Conservation (phyloP, 2,888 invertebrate genomes). For the Agrilus mali region DNA sequence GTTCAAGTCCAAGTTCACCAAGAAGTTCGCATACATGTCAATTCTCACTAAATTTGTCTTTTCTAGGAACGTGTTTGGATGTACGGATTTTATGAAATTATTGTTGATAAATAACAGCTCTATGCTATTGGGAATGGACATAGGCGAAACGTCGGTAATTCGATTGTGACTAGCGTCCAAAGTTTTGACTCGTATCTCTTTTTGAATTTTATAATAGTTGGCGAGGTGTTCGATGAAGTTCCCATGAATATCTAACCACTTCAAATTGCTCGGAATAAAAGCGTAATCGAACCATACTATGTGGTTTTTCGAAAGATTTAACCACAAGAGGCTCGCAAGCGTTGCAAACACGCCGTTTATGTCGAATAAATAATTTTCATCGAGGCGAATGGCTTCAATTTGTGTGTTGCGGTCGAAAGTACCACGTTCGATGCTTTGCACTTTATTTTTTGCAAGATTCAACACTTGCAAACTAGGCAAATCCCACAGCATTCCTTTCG, state of each 20-base stretch:
- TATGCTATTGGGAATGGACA: constrained; percentile 79
- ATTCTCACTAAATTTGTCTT: constrained; percentile 75
- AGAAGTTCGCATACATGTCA: constrained; percentile 80
- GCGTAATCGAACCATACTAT: constrained; percentile 89
- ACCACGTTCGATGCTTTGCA: constrained; percentile 71
- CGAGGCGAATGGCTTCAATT: constrained; percentile 76
- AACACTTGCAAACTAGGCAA: constrained; percentile 72
- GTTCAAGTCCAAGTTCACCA: constrained; percentile 70
- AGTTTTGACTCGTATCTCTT: constrained; percentile 68
- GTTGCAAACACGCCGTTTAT: constrained; percentile 84
- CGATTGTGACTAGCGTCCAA: constrained; percentile 84
- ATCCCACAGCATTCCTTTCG: constrained; percentile 78
- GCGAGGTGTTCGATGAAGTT: constrained; percentile 79
- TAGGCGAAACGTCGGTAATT: constrained; percentile 67
- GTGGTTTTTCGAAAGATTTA: constrained; percentile 84
- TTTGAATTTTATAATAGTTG: constrained; percentile 78
- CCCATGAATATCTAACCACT: constrained; percentile 83
- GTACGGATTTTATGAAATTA: constrained; percentile 69
- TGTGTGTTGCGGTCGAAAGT: constrained; percentile 71
- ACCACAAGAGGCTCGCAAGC: constrained; percentile 70
- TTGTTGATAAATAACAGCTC: constrained; percentile 81
- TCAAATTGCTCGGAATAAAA: constrained; percentile 76
- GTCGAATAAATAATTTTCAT: constrained; percentile 78
- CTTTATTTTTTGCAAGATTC: constrained; percentile 81
- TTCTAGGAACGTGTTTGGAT: constrained; percentile 75